A percentile compares a stretch with the other conserved stretches of the same genome.
Conservation (phyloP, 2,113 vertebrate species). For the Cariama cristata region DNA sequence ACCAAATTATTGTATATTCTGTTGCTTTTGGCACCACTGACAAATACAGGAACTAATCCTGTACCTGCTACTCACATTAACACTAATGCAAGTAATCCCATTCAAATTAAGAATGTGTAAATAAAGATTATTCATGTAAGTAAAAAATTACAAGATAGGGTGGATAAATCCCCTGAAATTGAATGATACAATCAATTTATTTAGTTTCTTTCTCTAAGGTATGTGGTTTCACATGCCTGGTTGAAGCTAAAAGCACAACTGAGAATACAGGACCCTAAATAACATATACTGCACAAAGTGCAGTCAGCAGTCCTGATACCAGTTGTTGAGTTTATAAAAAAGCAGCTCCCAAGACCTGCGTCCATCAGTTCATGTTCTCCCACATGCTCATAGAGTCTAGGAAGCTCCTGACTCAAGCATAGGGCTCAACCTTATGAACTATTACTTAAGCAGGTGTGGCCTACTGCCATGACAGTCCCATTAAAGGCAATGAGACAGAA, state of each 20-base stretch:
- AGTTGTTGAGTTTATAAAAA: not conserved
- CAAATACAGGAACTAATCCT: conserved; percentile 48
- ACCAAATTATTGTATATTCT: conserved; percentile 38
- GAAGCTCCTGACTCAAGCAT: not conserved
- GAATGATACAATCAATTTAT: conserved; percentile 13
- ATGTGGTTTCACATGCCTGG: not conserved
- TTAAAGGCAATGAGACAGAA: not conserved
- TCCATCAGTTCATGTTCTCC: not conserved
- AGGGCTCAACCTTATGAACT: not conserved
- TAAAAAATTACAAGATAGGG: conserved; percentile 37
- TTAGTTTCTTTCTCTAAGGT: conserved; percentile 18
- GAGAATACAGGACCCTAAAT: not conserved
- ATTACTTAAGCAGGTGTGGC: not conserved
- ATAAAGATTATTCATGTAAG: conserved; percentile 31
- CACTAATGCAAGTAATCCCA: conserved; percentile 33
- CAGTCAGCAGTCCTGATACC: not conserved
- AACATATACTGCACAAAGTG: not conserved
- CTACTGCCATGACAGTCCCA: not conserved
- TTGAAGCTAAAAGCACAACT: not conserved
- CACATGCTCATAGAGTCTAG: not conserved
- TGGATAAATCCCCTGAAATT: conserved; percentile 20
- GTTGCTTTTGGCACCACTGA: conserved; percentile 2
- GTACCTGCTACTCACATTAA: conserved; percentile 28
- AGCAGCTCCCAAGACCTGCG: not conserved
- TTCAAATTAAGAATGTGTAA: conserved; percentile 29